These are phyloP conservation scores for Porites cylindrica DNA, from an alignment of 92 coral and sea anemone genomes.

Conservation along the genomic window DNA sequence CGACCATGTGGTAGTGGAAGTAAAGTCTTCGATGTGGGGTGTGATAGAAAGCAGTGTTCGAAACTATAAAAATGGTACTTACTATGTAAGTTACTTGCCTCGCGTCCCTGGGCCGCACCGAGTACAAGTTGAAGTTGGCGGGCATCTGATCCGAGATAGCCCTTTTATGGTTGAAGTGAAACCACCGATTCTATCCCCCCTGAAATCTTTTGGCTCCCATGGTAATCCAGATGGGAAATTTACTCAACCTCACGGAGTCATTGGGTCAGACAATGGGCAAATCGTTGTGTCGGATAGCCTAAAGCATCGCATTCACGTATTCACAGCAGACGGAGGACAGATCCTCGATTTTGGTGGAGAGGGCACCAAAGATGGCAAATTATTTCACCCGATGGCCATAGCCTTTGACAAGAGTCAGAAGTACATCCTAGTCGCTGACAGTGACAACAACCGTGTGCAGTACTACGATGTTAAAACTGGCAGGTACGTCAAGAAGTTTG, in stretches of 20 bases:
- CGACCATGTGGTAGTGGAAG: conserved; percentile 87
- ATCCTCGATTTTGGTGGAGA: conserved; percentile 85
- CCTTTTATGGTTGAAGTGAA: conserved; percentile 85
- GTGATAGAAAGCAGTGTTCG: conserved; percentile 75
- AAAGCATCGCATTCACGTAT: conserved; percentile 88
- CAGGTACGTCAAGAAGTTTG: conserved; percentile 80
- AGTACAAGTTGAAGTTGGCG: conserved; percentile 85
- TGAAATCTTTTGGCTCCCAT: conserved; percentile 92
- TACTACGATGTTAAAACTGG: conserved; percentile 87
- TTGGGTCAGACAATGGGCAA: conserved; percentile 74
- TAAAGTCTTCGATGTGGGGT: conserved; percentile 93
- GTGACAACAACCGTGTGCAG: conserved; percentile 92
- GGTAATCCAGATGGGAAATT: conserved; percentile 77
- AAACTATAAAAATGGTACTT: conserved; percentile 80
- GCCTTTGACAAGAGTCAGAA: conserved; percentile 80
- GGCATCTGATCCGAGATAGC: conserved; percentile 79
- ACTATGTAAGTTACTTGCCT: conserved; percentile 80
- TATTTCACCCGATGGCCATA: conserved; percentile 91
- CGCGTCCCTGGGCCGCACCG: conserved; percentile 81
- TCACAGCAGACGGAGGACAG: conserved; percentile 80
- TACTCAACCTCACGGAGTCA: conserved; percentile 90
- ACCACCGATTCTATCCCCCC: conserved; percentile 82
- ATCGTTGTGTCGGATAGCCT: conserved; percentile 89
- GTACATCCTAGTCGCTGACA: conserved; percentile 77
- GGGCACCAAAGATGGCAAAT: conserved; percentile 80